Conservation (phyloP, 1,140 invertebrate species). For the Drosophila kohkoa region DNA sequence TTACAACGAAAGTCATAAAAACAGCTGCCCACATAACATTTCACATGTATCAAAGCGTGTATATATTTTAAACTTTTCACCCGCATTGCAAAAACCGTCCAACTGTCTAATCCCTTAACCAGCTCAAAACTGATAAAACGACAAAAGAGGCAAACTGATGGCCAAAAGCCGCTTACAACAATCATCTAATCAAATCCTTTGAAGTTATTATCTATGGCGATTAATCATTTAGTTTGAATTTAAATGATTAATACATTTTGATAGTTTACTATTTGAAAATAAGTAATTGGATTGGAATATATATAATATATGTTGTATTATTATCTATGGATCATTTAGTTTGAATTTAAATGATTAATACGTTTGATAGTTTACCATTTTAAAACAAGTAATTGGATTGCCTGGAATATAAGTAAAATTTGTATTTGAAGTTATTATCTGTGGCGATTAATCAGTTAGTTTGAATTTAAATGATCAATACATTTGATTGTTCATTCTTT, state of each 20-base stretch:
- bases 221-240: neutral
- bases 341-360: no score
- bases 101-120: constrained; percentile 47
- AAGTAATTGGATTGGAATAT: no score
- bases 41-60: neutral
- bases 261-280: no score
- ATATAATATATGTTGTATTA: no score
- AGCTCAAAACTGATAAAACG: constrained; percentile 4
- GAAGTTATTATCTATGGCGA: neutral
- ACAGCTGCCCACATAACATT: constrained; percentile 71
- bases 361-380: no score
- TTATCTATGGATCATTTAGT: no score
- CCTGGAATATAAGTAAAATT: no score
- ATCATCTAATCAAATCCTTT: constrained; percentile 59
- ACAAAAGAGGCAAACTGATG: constrained; percentile 16
- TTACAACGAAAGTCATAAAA: constrained; percentile 70
- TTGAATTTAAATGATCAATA: no score
- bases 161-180: constrained; percentile 68
- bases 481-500: constrained; percentile 3
- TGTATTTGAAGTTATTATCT: constrained; percentile 15
- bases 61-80: constrained; percentile 48
- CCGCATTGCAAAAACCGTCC: constrained; percentile 51
- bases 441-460: neutral
- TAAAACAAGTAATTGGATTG: no score
- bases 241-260: no score